Base-by-base conservation (phyloP, 2,888 invertebrate species). In the Sycophila texana region DNA sequence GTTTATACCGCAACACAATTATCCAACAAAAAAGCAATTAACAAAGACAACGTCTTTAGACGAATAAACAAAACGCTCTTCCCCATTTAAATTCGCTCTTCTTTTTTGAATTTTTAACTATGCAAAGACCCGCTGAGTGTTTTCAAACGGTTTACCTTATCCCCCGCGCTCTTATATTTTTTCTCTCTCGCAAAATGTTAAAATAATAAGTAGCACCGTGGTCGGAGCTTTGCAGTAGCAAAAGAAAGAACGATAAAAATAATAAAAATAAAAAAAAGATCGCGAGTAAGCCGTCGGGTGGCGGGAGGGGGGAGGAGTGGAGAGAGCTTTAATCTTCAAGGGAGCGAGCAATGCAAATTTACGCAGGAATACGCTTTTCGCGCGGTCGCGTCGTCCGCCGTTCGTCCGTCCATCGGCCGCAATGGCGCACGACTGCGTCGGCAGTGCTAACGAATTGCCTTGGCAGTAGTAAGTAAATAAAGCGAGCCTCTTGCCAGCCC, bases 381-480 rank as follows among this genome's bases (percentile, higher is more conserved):
- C 60, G 66, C 30, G n/a, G 55, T 26, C 26, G 20, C 53, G 39
- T 10, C 39, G 10, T 16, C 53, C 53, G 53, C 13, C 2, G 10
- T 22, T 12, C 57, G 39, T 18, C 70, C 39, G 30, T 68, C 57
- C 30, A 14, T 51, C 51, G 20, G 51, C 22, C 47, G 47, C 39
- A 39, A 39, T 39, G 39, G 39, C 1, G 30, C 30, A 16, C 58
- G 47, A 47, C 12, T n/a, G 63, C 18, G n/a, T 63, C 63, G 53
- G 55, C 47, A 55, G 18, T 65, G 58, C 70, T 74, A 74, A 79
- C 74, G 79, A 79, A 79, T 79, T 79, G 70, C 79, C 74, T 67
- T 70, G 65, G 74, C 70, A 67, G 79, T 74, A 39, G 75, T 79
- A 79, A 79, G 79, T 79, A 79, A 79, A 79, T 75, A 75, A 68